phyloP scores from a whole-genome alignment of 2,888 invertebrate genomes.

The Polietes domitor region DNA sequence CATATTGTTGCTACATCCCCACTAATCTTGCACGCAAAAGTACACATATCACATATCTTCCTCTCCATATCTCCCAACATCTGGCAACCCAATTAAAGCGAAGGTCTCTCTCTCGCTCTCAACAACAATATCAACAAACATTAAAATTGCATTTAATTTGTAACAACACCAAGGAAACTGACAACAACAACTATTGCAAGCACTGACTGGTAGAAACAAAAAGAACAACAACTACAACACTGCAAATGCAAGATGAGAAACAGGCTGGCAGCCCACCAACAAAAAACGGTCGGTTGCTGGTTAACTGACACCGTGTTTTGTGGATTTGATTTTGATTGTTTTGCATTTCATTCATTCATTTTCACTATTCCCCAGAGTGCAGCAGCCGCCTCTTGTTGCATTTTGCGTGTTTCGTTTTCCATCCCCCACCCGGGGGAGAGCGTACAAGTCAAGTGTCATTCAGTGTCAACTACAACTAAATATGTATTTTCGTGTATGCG shows the following conservation, averaged over 20 bases:
- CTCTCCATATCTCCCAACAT: not conserved
- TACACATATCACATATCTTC: not conserved
- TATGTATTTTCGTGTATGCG: not conserved
- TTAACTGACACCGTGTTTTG: conserved; percentile 41
- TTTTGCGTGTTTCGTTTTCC: conserved; percentile 8
- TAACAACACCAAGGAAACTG: not conserved
- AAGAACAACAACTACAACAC: not conserved
- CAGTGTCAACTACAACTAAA: conserved; percentile 19
- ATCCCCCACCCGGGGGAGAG: not conserved
- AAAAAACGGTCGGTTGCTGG: conserved; percentile 21
- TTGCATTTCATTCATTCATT: not conserved
- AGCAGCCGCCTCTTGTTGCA: conserved; percentile 3
- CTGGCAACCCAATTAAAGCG: conserved; percentile 3
- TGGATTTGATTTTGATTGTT: conserved; percentile 28
- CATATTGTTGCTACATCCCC: not conserved
- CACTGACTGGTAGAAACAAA: no score
- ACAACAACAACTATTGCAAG: not conserved
- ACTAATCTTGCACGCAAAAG: not conserved
- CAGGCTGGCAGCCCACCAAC: not conserved
- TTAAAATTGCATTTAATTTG: conserved; percentile 60
- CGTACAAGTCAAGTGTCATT: conserved; percentile 30
- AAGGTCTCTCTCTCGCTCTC: not conserved
- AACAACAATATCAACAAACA: conserved; percentile 21
- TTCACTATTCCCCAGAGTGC: not conserved
- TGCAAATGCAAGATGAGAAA: not conserved